Evolutionary conservation across 2,113 vertebrate genomes (phyloP).

Genomic region (Trematocara marginatum): DNA sequence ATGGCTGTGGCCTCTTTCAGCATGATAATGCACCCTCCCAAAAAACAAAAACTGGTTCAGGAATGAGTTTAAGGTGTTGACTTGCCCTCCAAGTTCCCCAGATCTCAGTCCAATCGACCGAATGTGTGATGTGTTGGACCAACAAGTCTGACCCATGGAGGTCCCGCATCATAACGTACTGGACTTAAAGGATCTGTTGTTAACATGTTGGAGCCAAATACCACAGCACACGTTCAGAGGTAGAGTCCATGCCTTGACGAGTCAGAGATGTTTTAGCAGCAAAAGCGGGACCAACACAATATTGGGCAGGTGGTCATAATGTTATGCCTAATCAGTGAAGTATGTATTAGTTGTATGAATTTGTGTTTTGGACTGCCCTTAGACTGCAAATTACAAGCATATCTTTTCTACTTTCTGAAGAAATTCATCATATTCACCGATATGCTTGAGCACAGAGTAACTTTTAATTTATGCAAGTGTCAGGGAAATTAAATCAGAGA

Average conservation of each 20-base stretch:
- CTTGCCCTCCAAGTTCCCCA: neutral
- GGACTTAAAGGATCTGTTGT: neutral
- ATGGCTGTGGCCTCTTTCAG: neutral
- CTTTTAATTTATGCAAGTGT: conserved; percentile 6
- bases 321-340: neutral
- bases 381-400: neutral
- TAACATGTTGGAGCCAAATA: neutral
- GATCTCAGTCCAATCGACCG: neutral
- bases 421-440: neutral
- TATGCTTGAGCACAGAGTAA: neutral
- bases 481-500: conserved; percentile 12
- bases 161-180: neutral
- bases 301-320: neutral
- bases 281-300: neutral
- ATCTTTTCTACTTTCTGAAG: neutral
- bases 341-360: neutral
- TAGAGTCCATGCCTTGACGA: neutral
- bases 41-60: neutral
- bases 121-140: neutral
- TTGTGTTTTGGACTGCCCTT: neutral
- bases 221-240: neutral
- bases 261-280: neutral
- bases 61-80: neutral
- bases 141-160: neutral
- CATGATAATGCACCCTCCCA: neutral